phyloP scores from a whole-genome alignment of 2,797 vertebrate species.

The Bufotes viridis region DNA sequence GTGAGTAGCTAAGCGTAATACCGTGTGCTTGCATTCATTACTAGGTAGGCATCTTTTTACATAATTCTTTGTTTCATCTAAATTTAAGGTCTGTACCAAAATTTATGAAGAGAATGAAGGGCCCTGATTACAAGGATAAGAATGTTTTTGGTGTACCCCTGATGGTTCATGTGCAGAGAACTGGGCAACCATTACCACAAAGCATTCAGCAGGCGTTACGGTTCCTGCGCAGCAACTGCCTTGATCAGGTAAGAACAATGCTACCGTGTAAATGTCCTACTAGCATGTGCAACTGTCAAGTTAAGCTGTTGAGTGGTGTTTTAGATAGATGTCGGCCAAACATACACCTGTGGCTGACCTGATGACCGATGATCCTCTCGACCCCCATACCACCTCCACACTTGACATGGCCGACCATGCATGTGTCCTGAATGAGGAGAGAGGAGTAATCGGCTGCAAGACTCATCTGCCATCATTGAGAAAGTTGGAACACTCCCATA shows the following conservation, averaged over 20 bases:
- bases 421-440: too few species aligned
- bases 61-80: not conserved
- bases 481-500: too few species aligned
- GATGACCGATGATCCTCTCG: too few species aligned
- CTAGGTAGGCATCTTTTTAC: not conserved
- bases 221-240: slow-evolving; percentile 91
- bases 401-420: too few species aligned
- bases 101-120: slow-evolving; percentile 99
- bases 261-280: not conserved
- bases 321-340: too few species aligned
- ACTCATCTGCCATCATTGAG: too few species aligned
- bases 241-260: slow-evolving; percentile 87
- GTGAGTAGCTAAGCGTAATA: slow-evolving; percentile 73
- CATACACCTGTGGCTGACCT: too few species aligned
- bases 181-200: slow-evolving; percentile 92
- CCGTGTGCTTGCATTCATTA: not conserved
- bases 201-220: slow-evolving; percentile 93
- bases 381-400: too few species aligned
- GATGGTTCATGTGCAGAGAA: slow-evolving; percentile 94
- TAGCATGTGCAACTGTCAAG: not conserved
- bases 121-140: slow-evolving; percentile 97
- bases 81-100: slow-evolving; percentile 92
- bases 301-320: too few species aligned
- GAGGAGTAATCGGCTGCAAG: too few species aligned
- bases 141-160: slow-evolving; percentile 95